Base-by-base conservation (phyloP, 1,140 invertebrate species). In the Doryteuthis pealeii region DNA sequence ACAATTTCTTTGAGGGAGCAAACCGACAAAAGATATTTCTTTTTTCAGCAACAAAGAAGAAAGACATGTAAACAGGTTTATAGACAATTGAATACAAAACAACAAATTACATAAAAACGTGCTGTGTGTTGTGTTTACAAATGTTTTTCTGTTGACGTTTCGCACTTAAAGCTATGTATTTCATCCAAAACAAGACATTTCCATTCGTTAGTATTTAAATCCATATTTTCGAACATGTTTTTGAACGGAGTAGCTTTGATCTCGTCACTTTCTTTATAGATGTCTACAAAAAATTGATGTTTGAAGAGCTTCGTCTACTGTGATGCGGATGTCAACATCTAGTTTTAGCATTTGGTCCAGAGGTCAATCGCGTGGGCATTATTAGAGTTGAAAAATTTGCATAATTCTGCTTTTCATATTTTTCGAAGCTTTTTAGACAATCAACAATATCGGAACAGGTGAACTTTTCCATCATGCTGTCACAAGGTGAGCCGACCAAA, bases 191-290 rank as follows among this genome's bases (percentile, higher is more conserved):
- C 54, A 2, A 62, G 26, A 95, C 94, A 92, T 92, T 95, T 96
- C 96, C 96, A 99, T 84, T 95, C 94, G 83, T 95, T 94, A 30
- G 97, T 93, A 28, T 94, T 91, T 66, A 96, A 90, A 79, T 98
- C 95, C 92, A 95, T 94, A 78, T 96, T 95, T 89, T 99, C 96
- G 87, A 97, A 98, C 82, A 94, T 96, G 89, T 98, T 94, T 90
- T 99, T 96, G 87, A 96, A 98, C 12, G 93, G 92, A 54, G 91
- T 91, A 5, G 95, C 95, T 22, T 90, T 90, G 1, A 96, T 96
- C 89, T 99, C 96, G 89, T 98, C 96, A 30, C 91, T 92, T 2
- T 96, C 95, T 89, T 98, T 96, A 1, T 95, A 93, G 90, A 98
- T 98, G 84, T 97, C 94, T 35, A 91, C 89, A 33, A 99, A 89